Conservation (phyloP, 1,140 invertebrate species). For the Drosophila subobscura region DNA sequence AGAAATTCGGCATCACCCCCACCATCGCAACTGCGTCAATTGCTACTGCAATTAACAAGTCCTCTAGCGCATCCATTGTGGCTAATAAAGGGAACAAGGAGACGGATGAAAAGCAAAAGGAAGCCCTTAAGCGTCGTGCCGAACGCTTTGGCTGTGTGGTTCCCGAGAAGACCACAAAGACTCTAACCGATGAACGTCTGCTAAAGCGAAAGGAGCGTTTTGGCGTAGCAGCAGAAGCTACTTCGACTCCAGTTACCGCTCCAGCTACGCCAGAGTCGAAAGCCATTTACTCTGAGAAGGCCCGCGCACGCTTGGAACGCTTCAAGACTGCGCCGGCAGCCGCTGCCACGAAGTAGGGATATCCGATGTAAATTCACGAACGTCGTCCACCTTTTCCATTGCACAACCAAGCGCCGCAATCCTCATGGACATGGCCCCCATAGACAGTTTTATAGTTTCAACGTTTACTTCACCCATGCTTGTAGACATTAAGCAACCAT, state of each 20-base stretch:
- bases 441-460: no score
- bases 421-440: constrained; percentile 1
- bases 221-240: constrained; percentile 80
- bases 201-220: constrained; percentile 90
- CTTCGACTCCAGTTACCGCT: background rate
- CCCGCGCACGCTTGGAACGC: constrained; percentile 72
- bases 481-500: constrained; percentile 35
- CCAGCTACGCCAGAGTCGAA: constrained; percentile 46
- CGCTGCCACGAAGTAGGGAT: constrained; percentile 39
- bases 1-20: constrained; percentile 88
- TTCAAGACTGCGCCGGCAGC: constrained; percentile 57
- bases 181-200: constrained; percentile 87
- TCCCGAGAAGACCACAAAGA: constrained; percentile 87
- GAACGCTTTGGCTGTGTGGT: constrained; percentile 90
- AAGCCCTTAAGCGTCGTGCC: constrained; percentile 89
- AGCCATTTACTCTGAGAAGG: constrained; percentile 75
- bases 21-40: background rate
- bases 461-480: constrained; percentile 21
- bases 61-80: constrained; percentile 73
- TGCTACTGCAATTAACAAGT: constrained; percentile 85
- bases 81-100: constrained; percentile 64
- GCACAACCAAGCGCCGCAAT: background rate
- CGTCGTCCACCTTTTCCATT: no score
- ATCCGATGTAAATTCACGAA: background rate
- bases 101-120: constrained; percentile 84